Percentiles rank a stretch among this genome's conserved stretches.
These are phyloP conservation scores for Hyperoplus lanceolatus DNA, from an alignment of 2,797 vertebrate species.

Conservation along the genomic window DNA sequence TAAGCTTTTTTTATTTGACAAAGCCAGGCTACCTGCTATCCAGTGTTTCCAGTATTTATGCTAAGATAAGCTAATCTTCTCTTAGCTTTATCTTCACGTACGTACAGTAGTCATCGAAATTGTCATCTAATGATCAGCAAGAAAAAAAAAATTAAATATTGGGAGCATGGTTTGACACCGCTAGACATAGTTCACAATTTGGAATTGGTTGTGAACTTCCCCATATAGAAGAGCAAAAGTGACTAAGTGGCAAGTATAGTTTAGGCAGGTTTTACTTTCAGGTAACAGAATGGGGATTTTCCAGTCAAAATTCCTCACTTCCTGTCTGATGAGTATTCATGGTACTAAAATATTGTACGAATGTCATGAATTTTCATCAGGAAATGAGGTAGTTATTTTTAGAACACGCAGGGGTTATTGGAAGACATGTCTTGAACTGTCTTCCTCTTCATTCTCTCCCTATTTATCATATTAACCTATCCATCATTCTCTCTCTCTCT, in stretches of 20 bases:
- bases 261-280: background rate
- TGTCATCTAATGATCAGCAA: background rate
- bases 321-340: conserved; percentile 1
- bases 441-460: conserved; percentile 27
- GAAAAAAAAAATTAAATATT: background rate
- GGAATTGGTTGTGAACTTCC: background rate
- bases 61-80: background rate
- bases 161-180: background rate
- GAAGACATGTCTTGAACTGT: conserved; percentile 31
- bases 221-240: background rate
- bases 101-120: too few species aligned
- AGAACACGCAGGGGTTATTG: conserved; percentile 31
- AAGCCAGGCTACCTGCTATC: background rate
- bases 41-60: background rate
- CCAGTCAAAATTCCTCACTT: conserved; percentile 6
- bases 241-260: background rate
- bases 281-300: background rate
- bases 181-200: background rate
- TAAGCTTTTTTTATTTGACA: background rate
- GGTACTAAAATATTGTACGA: background rate
- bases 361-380: conserved; percentile 34
- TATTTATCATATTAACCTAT: conserved; percentile 48
- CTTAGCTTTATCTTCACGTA: background rate
- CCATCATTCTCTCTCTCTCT: conserved; percentile 42
- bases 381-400: conserved; percentile 40